Conservation (phyloP, 2,797 vertebrate species). For the Cyclopterus lumpus region DNA sequence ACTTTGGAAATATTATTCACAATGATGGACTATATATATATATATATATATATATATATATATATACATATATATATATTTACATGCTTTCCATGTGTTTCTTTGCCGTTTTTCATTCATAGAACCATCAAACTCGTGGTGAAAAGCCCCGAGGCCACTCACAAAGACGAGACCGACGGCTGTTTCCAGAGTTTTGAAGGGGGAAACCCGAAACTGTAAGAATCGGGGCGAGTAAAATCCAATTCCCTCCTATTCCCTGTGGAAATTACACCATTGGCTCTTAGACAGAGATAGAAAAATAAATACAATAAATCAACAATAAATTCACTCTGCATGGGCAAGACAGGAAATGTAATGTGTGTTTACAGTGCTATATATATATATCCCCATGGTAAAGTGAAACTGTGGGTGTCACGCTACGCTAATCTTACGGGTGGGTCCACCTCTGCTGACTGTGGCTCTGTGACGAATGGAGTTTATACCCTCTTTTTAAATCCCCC, state of each 20-base stretch:
- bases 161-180: neutral
- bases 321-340: neutral
- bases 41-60: neutral
- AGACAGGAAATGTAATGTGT: neutral
- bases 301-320: neutral
- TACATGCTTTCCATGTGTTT: neutral
- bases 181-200: neutral
- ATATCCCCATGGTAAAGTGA: conserved; percentile 47
- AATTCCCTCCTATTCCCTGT: neutral
- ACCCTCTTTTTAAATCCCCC: neutral
- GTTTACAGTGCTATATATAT: neutral
- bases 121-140: too few species aligned
- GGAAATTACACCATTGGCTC: neutral
- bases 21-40: neutral
- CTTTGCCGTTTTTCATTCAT: too few species aligned
- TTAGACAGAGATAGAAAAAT: neutral
- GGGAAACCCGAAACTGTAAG: neutral
- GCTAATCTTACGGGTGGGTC: conserved; percentile 40
- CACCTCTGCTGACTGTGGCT: neutral
- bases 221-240: neutral
- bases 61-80: neutral
- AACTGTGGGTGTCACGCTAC: conserved; percentile 37
- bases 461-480: neutral
- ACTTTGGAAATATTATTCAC: conserved; percentile 19
- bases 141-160: neutral